A percentile compares a stretch with the other conserved stretches of the same genome.
Evolutionary conservation across 2,888 invertebrate genomes (phyloP).

Genomic region (Saturnia japonica): DNA sequence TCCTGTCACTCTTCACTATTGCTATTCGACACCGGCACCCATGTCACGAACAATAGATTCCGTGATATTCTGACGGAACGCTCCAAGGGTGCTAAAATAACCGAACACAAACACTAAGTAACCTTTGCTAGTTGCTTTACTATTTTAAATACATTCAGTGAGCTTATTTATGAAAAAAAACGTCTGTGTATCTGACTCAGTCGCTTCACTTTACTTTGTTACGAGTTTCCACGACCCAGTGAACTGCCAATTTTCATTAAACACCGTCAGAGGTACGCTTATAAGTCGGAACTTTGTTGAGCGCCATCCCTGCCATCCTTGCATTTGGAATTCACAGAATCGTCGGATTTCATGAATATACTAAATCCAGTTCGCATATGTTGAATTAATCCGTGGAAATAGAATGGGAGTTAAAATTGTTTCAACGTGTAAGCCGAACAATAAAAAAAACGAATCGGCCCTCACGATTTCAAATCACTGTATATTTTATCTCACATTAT

Average conservation of each 20-base stretch:
- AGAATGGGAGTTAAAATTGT: conserved; percentile 36
- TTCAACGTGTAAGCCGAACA: not conserved
- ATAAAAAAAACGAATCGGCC: not conserved
- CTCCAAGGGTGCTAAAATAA: not conserved
- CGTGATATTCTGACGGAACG: not conserved
- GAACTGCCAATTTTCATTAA: conserved; percentile 78
- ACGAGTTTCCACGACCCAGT: conserved; percentile 62
- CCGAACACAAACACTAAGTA: not conserved
- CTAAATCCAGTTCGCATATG: conserved; percentile 35
- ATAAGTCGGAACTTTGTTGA: conserved; percentile 62
- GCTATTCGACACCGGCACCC: not conserved
- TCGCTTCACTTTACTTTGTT: conserved; percentile 27
- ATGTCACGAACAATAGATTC: conserved; percentile 5
- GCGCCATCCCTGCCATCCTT: conserved; percentile 52
- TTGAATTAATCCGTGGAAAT: conserved; percentile 45
- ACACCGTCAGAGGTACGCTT: conserved; percentile 51
- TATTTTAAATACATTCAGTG: not conserved
- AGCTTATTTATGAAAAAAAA: not conserved
- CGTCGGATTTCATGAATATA: conserved; percentile 57
- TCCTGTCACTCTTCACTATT: not conserved
- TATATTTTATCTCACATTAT: not conserved
- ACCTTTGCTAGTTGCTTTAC: conserved; percentile 3
- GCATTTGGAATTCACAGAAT: conserved; percentile 61
- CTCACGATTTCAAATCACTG: not conserved
- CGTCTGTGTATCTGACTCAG: conserved; percentile 24